These are phyloP conservation scores for Halotydeus destructor DNA, from an alignment of 1,140 invertebrate species.

Conservation along the genomic window DNA sequence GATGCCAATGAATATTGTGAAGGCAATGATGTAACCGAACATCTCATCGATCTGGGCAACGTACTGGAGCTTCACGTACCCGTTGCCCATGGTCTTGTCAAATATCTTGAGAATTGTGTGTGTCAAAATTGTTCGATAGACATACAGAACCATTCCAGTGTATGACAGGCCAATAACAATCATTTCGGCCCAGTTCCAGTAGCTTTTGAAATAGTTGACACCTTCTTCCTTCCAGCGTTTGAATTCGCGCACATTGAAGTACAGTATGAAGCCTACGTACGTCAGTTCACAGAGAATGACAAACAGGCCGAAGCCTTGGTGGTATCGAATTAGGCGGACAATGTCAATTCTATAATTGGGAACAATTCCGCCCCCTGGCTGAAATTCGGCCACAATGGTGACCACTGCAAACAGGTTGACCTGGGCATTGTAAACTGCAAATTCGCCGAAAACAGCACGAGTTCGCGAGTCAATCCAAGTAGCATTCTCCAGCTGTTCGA, in stretches of 20 bases:
- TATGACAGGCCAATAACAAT: constrained; percentile 25
- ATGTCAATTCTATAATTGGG: constrained; percentile 30
- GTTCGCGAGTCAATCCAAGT: constrained; percentile 34
- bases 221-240: constrained; percentile 21
- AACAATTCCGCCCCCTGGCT: constrained; percentile 29
- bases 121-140: constrained; percentile 26
- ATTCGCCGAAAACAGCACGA: constrained; percentile 34
- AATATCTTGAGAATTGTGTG: constrained; percentile 24
- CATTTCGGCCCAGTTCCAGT: constrained; percentile 30
- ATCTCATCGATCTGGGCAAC: constrained; percentile 30
- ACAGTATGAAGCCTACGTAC: constrained; percentile 28
- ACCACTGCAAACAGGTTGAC: constrained; percentile 30
- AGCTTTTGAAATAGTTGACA: constrained; percentile 26
- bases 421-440: constrained; percentile 35
- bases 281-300: constrained; percentile 24
- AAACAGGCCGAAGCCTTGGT: constrained; percentile 21
- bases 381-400: constrained; percentile 30
- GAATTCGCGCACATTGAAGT: constrained; percentile 29
- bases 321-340: constrained; percentile 24
- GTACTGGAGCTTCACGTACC: constrained; percentile 31
- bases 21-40: constrained; percentile 26
- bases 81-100: constrained; percentile 25
- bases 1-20: constrained; percentile 30
- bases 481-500: constrained; percentile 24
- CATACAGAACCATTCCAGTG: constrained; percentile 27